Percentiles rank a stretch among this genome's conserved stretches.
phyloP scores from a whole-genome alignment of 2,888 invertebrate species.

The Cerastis leucographa region DNA sequence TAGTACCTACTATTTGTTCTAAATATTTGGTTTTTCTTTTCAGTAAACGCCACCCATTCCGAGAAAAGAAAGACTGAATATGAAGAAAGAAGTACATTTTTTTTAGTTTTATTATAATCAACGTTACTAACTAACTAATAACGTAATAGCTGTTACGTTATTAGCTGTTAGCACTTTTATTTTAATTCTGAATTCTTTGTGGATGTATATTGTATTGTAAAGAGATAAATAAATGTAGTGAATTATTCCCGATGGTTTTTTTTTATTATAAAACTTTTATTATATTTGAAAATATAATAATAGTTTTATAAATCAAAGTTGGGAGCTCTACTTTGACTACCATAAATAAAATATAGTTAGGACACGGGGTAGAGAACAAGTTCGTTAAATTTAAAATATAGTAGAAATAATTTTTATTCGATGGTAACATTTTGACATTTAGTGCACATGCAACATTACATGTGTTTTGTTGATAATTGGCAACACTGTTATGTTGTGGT shows the following conservation, averaged over 20 bases:
- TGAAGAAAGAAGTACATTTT: background rate
- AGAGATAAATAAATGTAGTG: constrained; percentile 44
- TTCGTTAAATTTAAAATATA: constrained; percentile 36
- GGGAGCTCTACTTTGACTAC: no score
- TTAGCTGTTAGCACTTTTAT: constrained; percentile 28
- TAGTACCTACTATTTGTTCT: background rate
- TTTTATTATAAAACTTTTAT: background rate
- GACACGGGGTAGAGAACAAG: no score
- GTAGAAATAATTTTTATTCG: constrained; percentile 13
- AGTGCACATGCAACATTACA: constrained; percentile 19
- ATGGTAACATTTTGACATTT: constrained; percentile 25
- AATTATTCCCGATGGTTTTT: constrained; percentile 7
- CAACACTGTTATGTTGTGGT: constrained; percentile 13
- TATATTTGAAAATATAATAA: no score
- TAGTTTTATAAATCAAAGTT: no score
- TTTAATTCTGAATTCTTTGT: constrained; percentile 20
- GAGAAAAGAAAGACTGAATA: constrained; percentile 80
- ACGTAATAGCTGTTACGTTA: constrained; percentile 26
- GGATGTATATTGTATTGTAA: constrained; percentile 28
- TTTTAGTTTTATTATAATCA: constrained; percentile 14
- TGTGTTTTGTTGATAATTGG: constrained; percentile 6
- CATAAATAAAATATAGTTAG: no score
- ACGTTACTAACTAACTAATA: background rate
- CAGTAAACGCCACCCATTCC: constrained; percentile 87
- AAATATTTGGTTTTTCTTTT: constrained; percentile 59